phyloP scores from a whole-genome alignment of 2,888 invertebrate species.

The Polydrusus cervinus region DNA sequence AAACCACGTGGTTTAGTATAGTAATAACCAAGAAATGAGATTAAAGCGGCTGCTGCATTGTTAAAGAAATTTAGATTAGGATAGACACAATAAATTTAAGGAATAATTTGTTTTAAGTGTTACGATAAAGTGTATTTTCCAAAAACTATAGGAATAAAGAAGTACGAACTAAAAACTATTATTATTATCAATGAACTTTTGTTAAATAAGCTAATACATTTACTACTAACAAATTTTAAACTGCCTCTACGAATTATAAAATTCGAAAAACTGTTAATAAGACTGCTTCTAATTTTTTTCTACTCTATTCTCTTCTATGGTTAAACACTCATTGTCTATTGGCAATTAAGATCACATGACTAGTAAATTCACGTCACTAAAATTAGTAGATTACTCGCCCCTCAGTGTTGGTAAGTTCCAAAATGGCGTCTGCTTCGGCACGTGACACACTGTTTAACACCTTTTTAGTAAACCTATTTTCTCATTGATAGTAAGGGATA shows the following conservation, averaged over 20 bases:
- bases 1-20: not conserved
- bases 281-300: constrained; percentile 52
- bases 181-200: not conserved
- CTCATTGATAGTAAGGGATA: not conserved
- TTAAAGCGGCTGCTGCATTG: too few relatives aligned
- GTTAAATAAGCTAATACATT: constrained; percentile 54
- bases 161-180: too few relatives aligned
- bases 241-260: constrained; percentile 42
- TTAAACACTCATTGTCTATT: constrained; percentile 60
- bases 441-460: constrained; percentile 66
- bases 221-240: constrained; percentile 54
- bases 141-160: too few relatives aligned
- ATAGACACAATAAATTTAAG: not conserved
- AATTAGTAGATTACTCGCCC: constrained; percentile 71
- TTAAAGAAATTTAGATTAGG: not conserved
- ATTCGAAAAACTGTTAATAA: constrained; percentile 49
- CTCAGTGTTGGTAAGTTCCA: constrained; percentile 67
- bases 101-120: too few relatives aligned
- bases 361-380: constrained; percentile 66
- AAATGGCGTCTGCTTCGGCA: constrained; percentile 67
- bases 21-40: not conserved
- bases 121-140: not conserved
- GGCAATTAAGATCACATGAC: constrained; percentile 61
- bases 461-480: constrained; percentile 49
- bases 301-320: constrained; percentile 60